Percentiles rank a stretch among this genome's conserved stretches.
Conservation (phyloP, 1,140 invertebrate genomes). For the Cydia amplana region DNA sequence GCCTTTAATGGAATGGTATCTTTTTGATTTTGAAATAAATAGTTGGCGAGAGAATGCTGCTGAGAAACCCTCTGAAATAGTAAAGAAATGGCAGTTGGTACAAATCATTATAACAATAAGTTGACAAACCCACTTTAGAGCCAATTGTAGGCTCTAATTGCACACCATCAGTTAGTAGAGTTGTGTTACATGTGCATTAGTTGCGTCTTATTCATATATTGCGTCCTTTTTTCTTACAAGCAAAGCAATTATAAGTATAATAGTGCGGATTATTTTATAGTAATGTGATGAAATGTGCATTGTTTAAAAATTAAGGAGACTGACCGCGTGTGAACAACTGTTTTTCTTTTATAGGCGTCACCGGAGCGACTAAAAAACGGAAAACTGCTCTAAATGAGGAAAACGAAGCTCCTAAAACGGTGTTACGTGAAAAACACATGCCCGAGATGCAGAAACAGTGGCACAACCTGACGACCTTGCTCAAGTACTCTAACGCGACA, state of each 20-base stretch:
- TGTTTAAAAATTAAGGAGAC: slow-evolving; percentile 36
- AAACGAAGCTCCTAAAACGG: slow-evolving; percentile 46
- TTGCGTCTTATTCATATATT: too few relatives aligned
- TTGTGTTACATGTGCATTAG: too few relatives aligned
- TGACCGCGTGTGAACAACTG: slow-evolving; percentile 63
- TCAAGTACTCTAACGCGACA: slow-evolving; percentile 68
- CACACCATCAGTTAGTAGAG: too few relatives aligned
- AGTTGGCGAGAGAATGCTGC: not conserved
- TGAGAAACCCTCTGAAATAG: not conserved
- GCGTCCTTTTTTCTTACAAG: too few relatives aligned
- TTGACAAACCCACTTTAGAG: too few relatives aligned
- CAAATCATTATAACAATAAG: too few relatives aligned
- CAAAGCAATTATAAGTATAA: not conserved
- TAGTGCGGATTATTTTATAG: not conserved
- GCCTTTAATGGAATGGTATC: too few relatives aligned
- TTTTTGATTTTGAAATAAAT: not conserved
- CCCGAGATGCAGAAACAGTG: slow-evolving; percentile 74
- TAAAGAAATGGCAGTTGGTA: too few relatives aligned
- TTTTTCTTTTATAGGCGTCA: slow-evolving; percentile 78
- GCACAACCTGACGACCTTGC: slow-evolving; percentile 66
- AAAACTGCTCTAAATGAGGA: slow-evolving; percentile 59
- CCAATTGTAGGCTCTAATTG: too few relatives aligned
- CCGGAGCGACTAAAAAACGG: slow-evolving; percentile 61
- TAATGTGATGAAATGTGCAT: not conserved
- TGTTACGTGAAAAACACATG: slow-evolving; percentile 59